These are phyloP conservation scores for Salvelinus namaycush DNA, from an alignment of 2,113 vertebrate genomes.

Conservation along the genomic window DNA sequence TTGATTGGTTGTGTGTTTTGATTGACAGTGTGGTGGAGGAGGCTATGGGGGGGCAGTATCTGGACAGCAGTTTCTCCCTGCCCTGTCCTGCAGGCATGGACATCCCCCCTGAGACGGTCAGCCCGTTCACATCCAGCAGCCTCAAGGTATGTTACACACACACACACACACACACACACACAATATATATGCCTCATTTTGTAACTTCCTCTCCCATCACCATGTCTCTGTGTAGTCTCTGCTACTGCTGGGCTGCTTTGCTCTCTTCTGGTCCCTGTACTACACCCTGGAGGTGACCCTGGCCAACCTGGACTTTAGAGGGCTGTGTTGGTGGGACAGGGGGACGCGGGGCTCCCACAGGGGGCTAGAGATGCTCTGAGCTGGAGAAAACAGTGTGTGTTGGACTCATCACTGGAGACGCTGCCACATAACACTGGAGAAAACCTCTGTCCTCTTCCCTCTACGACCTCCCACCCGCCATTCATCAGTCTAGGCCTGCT, in stretches of 20 bases:
- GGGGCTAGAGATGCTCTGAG: constrained; percentile 2
- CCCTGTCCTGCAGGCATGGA: constrained; percentile 89
- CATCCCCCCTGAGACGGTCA: constrained; percentile 81
- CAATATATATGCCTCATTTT: neutral
- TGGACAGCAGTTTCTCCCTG: constrained; percentile 81
- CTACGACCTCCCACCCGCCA: neutral
- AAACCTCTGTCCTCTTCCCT: constrained; percentile 26
- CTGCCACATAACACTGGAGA: constrained; percentile 52
- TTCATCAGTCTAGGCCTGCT: neutral
- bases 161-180: constrained; percentile 1
- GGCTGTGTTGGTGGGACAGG: constrained; percentile 41
- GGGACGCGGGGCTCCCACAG: constrained; percentile 22
- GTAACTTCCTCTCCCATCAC: neutral
- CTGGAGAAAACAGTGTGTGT: constrained; percentile 48
- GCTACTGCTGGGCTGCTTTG: constrained; percentile 88
- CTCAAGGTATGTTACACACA: constrained; percentile 81
- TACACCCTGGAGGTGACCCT: constrained; percentile 87
- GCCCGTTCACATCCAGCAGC: constrained; percentile 83
- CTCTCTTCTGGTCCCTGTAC: constrained; percentile 91
- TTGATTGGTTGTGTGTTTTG: constrained; percentile 18
- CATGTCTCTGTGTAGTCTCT: constrained; percentile 74
- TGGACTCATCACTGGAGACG: constrained; percentile 39
- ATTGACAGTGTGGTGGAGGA: constrained; percentile 83
- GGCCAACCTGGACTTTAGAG: constrained; percentile 61
- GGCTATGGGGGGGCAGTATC: constrained; percentile 87